Percentiles rank a stretch among this genome's conserved stretches.
phyloP scores from a whole-genome alignment of 2,113 vertebrate species.

The Malurus elegans region DNA sequence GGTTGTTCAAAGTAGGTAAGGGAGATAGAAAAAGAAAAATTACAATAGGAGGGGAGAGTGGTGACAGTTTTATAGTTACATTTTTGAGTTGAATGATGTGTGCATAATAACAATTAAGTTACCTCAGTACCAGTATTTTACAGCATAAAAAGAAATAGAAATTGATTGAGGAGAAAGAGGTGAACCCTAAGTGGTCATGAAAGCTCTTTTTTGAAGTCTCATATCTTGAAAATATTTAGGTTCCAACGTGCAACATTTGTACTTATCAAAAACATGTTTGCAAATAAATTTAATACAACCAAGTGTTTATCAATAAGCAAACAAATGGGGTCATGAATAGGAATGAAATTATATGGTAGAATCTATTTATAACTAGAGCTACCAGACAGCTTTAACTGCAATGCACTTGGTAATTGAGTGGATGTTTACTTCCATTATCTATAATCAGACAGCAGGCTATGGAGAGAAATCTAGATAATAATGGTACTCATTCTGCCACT shows the following conservation, averaged over 20 bases:
- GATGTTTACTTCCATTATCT: neutral
- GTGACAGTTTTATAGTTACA: neutral
- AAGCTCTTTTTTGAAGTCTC: neutral
- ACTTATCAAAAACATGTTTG: neutral
- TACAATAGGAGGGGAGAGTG: neutral
- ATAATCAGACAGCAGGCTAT: neutral
- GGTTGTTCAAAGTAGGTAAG: neutral
- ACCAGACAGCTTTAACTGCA: neutral
- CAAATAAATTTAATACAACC: neutral
- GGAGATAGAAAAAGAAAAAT: neutral
- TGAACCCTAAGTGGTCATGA: neutral
- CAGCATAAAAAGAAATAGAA: neutral
- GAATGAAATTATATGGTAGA: neutral
- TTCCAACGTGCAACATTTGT: neutral
- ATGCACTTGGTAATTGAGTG: slow-evolving; percentile 7
- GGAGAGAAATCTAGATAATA: neutral
- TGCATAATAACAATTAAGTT: neutral
- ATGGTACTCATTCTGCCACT: neutral
- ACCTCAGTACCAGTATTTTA: neutral
- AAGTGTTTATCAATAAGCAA: neutral
- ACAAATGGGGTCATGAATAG: neutral
- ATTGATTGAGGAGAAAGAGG: neutral
- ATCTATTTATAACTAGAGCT: slow-evolving; percentile 1
- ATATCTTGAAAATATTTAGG: neutral
- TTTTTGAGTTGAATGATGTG: neutral